Base-by-base conservation (phyloP, 2,888 invertebrate species). In the Oxytorus armatus region DNA sequence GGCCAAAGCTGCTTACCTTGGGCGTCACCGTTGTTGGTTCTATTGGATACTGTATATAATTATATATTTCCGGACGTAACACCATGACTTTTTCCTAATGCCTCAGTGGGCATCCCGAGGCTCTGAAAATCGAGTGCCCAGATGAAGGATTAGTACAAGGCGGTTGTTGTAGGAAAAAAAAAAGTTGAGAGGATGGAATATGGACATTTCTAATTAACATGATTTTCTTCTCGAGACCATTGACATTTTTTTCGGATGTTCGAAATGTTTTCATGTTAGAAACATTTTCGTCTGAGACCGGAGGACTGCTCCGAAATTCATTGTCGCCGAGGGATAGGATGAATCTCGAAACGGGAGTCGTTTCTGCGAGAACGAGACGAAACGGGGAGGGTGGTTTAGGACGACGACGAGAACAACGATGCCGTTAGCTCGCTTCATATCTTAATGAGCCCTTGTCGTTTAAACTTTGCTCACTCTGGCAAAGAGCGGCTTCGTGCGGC, bases 401-500 rank as follows among this genome's bases (percentile, higher is more conserved):
- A 14, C 47, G 21, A 21, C 65, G 76, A 55, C 47, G 68, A 79
- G 68, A 65, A 79, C 77, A 79, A 80, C 77, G 81, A 85, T 77
- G 81, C 80, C 82, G 85, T 84, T 84, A 81, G 83, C 81, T 79
- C 82, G 84, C 82, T 85, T 86, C 86, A 82, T 86, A 86, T 86
- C 86, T 86, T 86, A 86, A 86, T 85, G 84, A 86, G 86, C 83
- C 82, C 84, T 86, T 83, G 86, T 86, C 86, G 86, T 83, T 85
- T 86, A 86, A 86, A 86, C 85, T 86, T 86, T 79, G 82, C 83
- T 84, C 84, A 83, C 81, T 81, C 84, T 74, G 73, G 83, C 53
- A 73, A 75, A 79, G 82, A 33, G 65, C 39, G 61, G 33, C 55
- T 65, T 47, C 65, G 63, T 69, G 57, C 55, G 69, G 65, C 51